Evolutionary conservation across 2,888 invertebrate species (phyloP), one percentile per base, ranked within the genome.

Genomic region (Agonopterix heracliana): DNA sequence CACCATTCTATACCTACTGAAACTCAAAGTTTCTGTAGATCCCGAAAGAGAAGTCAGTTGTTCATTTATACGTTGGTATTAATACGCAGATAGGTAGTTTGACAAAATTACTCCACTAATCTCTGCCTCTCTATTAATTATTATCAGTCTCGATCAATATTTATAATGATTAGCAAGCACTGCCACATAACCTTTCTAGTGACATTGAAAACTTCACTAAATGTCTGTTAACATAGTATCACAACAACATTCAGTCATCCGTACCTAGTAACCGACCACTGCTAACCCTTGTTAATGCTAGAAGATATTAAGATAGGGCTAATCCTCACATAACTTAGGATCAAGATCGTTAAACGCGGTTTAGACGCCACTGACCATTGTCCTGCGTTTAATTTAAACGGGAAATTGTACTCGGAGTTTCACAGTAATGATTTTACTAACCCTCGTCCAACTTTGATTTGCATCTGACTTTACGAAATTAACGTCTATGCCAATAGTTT

Each of bases 241-340:
- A 35, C 45, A 11, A 12, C 61, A 54, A 44, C 50, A 50, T 46
- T 45, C 49, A 53, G 47, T 56, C 52, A 54, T 34, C 49, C 49
- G 38, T 48, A 48, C 9, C 56, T 52, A 51, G 46, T 52, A 54
- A 49, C 49, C 47, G 50, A 44, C 51, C 42, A 51, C 44, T 43
- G 43, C 48, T 47, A 54, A 54, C 68, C 73, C 67, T 63, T 61
- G 73, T 74, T 83, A 85, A 85, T 79, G 71, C 71, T 58, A 60
- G 63, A 64, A 72, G 78, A 81, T 84, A 88, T 85, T 81, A 84
- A 88, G 87, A 88, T 87, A 86, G 69, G 71, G 81, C 81, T 88
- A 88, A 88, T 87, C 87, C 83, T 60, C 74, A 74, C 87, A 85
- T 87, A 88, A 88, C 86, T 88, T 84, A 87, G 86, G 84, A 81